Evolutionary conservation across 2,797 vertebrate species (phyloP), one percentile per base, ranked within the genome.

Genomic region (Peromyscus nudipes): DNA sequence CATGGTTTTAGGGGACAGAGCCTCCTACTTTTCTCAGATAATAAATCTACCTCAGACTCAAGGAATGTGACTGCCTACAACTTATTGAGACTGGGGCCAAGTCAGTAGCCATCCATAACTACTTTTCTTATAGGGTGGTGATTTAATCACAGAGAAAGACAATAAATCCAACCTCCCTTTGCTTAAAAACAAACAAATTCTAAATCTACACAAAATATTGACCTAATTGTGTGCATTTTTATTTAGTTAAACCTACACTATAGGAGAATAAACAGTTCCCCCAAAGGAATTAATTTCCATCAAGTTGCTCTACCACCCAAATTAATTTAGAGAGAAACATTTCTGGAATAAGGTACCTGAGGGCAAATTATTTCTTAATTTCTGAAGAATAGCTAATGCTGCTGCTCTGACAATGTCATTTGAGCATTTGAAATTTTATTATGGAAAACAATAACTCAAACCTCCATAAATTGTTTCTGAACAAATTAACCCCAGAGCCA

Each of bases 361-460:
- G 97, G 97, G 85, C 27, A 95, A 37, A 71, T 85, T 55, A 43
- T 52, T 43, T 96, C 67, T 76, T 96, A 95, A 94, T 91, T 92
- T 55, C 43, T 93, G 40, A 95, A 89, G 95, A 97, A 88, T 91
- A 86, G 21, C 19, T 87, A 60, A 96, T 94, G 40, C 43, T 95
- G 96, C 77, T 79, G 80, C 8, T 96, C 90, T 71, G 92, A 86
- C 27, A 95, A 29, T 79, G 6, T 91, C 2, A 93, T 95, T 87
- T 91, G 89, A 97, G 95, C 92, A 97, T 97, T 86, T 97, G 64
- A 95, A 65, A 97, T 97, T 97, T 91, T 86, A 21, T 23, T 95
- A 96, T 94, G 85, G 84, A 37, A 89, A 94, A 97, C 49, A 49
- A 0, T 0, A 31, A n/a, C 16, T 80, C 1, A 85, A 92, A 91